A percentile compares a stretch with the other conserved stretches of the same genome.
These are phyloP conservation scores for Musca vetustissima DNA, from an alignment of 1,140 invertebrate genomes.

Conservation along the genomic window DNA sequence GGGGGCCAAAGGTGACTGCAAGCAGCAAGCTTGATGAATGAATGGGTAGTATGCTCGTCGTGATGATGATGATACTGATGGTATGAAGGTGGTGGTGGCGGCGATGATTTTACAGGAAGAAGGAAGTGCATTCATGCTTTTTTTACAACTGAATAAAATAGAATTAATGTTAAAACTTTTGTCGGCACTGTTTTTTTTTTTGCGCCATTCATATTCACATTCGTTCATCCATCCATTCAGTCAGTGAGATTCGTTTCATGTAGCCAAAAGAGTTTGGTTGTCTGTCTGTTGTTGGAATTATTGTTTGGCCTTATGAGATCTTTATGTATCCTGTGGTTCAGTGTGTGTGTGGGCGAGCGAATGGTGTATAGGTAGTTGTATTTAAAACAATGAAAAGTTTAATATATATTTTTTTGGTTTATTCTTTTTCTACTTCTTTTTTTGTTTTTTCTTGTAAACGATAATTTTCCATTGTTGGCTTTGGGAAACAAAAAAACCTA, in stretches of 20 bases:
- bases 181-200: neutral
- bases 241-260: too few relatives aligned
- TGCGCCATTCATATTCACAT: neutral
- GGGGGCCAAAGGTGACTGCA: too few relatives aligned
- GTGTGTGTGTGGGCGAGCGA: neutral
- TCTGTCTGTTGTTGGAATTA: neutral
- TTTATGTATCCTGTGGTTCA: slow-evolving; percentile 7
- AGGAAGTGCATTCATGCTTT: slow-evolving; percentile 17
- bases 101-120: neutral
- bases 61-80: neutral
- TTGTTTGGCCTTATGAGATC: neutral
- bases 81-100: neutral
- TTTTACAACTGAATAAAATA: slow-evolving; percentile 13
- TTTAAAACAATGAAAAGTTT: slow-evolving; percentile 7
- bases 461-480: too few relatives aligned
- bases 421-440: neutral
- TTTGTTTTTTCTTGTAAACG: neutral
- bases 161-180: slow-evolving; percentile 22
- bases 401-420: too few relatives aligned
- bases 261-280: neutral
- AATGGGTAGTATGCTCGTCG: too few relatives aligned
- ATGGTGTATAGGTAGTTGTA: slow-evolving; percentile 6
- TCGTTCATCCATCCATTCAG: neutral
- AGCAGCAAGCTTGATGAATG: too few relatives aligned
- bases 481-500: neutral